These are phyloP conservation scores for Drosophila quasianomalipes DNA, from an alignment of 2,888 invertebrate genomes.

Conservation along the genomic window DNA sequence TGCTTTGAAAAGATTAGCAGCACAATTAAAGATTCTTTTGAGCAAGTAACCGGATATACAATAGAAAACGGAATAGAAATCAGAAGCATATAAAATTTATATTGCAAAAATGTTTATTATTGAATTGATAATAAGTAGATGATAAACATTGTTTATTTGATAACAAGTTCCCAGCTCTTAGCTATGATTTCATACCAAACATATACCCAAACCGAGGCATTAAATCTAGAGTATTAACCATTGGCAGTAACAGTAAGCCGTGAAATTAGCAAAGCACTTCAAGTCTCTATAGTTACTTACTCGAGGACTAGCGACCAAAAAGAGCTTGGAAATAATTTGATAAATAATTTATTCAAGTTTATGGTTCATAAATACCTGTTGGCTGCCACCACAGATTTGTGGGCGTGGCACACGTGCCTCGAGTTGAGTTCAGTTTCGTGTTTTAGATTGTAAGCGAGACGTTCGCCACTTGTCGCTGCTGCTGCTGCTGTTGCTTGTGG, in stretches of 20 bases:
- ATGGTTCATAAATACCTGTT: constrained; percentile 34
- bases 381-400: constrained; percentile 21
- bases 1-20: background rate
- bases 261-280: background rate
- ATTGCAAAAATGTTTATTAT: too few relatives aligned
- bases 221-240: background rate
- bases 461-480: constrained; percentile 48
- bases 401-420: constrained; percentile 44
- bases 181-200: background rate
- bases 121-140: background rate
- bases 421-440: background rate
- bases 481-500: constrained; percentile 37
- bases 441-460: constrained; percentile 54
- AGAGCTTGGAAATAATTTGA: constrained; percentile 12
- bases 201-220: background rate
- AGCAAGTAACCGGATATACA: background rate
- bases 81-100: background rate
- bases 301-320: background rate
- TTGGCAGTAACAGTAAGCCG: background rate
- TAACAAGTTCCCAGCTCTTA: background rate
- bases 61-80: background rate
- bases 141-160: background rate
- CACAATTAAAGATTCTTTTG: background rate
- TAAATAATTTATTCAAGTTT: constrained; percentile 49
- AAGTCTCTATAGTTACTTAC: background rate